A percentile compares a stretch with the other conserved stretches of the same genome.
These are phyloP conservation scores for Ormyrus nitidulus DNA, from an alignment of 2,888 invertebrate genomes.

Conservation along the genomic window DNA sequence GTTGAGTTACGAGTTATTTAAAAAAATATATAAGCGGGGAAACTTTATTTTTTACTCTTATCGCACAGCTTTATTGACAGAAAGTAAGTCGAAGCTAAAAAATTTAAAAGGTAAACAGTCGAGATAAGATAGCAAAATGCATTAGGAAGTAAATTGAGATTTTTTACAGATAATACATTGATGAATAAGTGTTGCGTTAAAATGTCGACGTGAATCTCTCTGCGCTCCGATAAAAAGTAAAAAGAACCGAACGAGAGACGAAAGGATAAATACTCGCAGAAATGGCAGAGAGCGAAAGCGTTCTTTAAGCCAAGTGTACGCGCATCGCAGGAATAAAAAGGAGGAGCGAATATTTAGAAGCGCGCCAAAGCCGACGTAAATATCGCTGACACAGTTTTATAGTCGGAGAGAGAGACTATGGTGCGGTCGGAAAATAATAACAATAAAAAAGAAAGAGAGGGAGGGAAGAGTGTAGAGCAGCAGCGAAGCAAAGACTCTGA, in stretches of 20 bases:
- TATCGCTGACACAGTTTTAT: constrained; percentile 41
- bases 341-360: constrained; percentile 29
- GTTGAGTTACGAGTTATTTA: no score
- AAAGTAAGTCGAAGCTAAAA: no score
- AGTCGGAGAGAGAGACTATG: constrained; percentile 3
- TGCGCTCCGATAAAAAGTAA: neutral
- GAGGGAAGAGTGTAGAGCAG: neutral
- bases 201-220: no score
- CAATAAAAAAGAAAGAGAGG: constrained; percentile 7
- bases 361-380: constrained; percentile 20
- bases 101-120: no score
- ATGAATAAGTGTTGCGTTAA: no score
- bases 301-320: neutral
- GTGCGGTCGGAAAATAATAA: constrained; percentile 35
- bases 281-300: neutral
- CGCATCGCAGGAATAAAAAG: neutral
- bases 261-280: neutral
- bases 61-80: no score
- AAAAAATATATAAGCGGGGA: no score
- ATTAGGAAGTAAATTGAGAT: no score
- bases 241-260: neutral
- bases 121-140: no score
- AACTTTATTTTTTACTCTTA: no score
- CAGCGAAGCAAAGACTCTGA: no score
- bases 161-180: no score